Conservation (phyloP, 2,888 invertebrate species). For the Glaucopsyche alexis region DNA sequence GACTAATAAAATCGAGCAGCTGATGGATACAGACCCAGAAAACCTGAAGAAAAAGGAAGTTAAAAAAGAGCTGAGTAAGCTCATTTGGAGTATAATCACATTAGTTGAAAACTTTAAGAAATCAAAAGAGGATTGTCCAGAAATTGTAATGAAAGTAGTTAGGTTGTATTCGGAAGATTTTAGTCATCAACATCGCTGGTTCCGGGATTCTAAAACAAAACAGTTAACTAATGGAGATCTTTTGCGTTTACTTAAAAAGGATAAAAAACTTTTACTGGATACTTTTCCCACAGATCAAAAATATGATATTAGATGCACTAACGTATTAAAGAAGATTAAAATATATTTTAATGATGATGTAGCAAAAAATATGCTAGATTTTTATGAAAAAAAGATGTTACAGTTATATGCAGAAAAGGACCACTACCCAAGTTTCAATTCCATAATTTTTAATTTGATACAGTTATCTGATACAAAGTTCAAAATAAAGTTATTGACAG, state of each 20-base stretch:
- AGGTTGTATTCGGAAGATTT: conserved; percentile 44
- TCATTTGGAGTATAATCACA: conserved; percentile 37
- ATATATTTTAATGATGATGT: conserved; percentile 55
- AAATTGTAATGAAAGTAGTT: conserved; percentile 46
- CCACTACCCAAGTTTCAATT: conserved; percentile 24
- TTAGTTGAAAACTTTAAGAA: conserved; percentile 45
- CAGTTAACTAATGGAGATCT: conserved; percentile 38
- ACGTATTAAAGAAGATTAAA: conserved; percentile 50
- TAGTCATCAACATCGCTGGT: background rate
- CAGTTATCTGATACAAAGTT: conserved; percentile 46
- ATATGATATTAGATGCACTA: conserved; percentile 40
- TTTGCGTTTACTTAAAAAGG: conserved; percentile 41
- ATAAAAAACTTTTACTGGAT: conserved; percentile 38
- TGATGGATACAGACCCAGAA: conserved; percentile 40
- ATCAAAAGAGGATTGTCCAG: conserved; percentile 48
- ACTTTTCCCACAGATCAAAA: conserved; percentile 34
- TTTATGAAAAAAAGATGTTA: conserved; percentile 43
- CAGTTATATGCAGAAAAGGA: conserved; percentile 28
- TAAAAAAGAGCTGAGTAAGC: conserved; percentile 39
- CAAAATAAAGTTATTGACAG: conserved; percentile 47
- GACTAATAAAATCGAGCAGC: conserved; percentile 42
- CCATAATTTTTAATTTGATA: conserved; percentile 49
- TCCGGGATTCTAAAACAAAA: conserved; percentile 20
- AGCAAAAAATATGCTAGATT: conserved; percentile 45
- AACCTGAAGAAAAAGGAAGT: conserved; percentile 42